Percentiles rank a stretch among this genome's conserved stretches.
phyloP scores from a whole-genome alignment of 2,888 invertebrate genomes.

The Abscondita cerata region DNA sequence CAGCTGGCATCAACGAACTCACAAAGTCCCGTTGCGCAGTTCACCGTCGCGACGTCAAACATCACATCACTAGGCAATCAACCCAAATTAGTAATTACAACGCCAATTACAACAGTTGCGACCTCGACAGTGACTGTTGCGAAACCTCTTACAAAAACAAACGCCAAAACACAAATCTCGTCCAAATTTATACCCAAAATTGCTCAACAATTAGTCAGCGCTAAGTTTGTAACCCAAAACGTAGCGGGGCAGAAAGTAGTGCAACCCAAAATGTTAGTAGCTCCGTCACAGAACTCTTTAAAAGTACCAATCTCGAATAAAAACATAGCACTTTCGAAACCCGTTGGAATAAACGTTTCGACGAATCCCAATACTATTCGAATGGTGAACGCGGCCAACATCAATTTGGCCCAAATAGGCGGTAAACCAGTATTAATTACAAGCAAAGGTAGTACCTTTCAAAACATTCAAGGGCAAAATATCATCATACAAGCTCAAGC shows the following conservation, averaged over 20 bases:
- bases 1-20: conserved; percentile 59
- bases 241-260: conserved; percentile 49
- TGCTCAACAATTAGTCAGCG: conserved; percentile 59
- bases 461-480: conserved; percentile 57
- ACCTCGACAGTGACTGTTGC: conserved; percentile 44
- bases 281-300: conserved; percentile 48
- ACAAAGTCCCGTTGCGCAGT: conserved; percentile 56
- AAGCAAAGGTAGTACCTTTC: conserved; percentile 56
- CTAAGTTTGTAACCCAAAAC: conserved; percentile 58
- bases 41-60: conserved; percentile 62
- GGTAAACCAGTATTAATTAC: conserved; percentile 66
- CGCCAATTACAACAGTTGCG: conserved; percentile 45
- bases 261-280: conserved; percentile 48
- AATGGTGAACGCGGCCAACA: conserved; percentile 61
- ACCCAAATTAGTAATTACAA: conserved; percentile 54
- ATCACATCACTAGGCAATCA: conserved; percentile 54
- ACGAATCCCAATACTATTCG: conserved; percentile 55
- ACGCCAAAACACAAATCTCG: conserved; percentile 45
- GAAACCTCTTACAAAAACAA: conserved; percentile 42
- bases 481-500: conserved; percentile 59
- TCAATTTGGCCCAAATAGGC: conserved; percentile 63
- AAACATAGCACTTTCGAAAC: conserved; percentile 45
- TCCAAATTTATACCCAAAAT: conserved; percentile 54
- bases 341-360: conserved; percentile 47
- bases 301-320: conserved; percentile 47